Conservation (phyloP, 2,113 vertebrate genomes). For the Syngnathus scovelli region DNA sequence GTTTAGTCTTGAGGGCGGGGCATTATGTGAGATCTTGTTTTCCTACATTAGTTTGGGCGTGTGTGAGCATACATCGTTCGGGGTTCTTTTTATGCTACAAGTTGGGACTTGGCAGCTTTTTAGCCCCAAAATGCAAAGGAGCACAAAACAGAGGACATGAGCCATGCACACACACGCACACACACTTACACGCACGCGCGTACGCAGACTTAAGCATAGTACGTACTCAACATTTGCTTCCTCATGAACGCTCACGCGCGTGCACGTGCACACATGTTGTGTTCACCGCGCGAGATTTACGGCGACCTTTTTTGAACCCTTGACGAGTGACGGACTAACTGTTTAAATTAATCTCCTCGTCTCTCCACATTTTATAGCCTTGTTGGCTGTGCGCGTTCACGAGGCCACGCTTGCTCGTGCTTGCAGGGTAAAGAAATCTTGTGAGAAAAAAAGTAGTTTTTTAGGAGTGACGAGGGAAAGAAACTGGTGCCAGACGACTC, state of each 20-base stretch:
- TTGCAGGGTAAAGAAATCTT: background rate
- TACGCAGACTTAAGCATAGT: background rate
- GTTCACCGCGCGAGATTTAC: slow-evolving; percentile 56
- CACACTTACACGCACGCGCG: background rate
- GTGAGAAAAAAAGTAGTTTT: background rate
- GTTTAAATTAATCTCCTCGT: slow-evolving; percentile 46
- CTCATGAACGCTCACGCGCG: background rate
- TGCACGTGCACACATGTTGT: background rate
- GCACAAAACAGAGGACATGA: background rate
- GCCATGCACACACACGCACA: no score
- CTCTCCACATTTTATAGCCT: slow-evolving; percentile 62
- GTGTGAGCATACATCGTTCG: background rate
- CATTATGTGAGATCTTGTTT: background rate
- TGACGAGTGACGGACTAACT: slow-evolving; percentile 53
- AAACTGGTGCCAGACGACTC: slow-evolving; percentile 52
- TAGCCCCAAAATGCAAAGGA: slow-evolving; percentile 23
- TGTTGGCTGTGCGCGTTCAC: slow-evolving; percentile 55
- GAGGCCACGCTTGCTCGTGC: slow-evolving; percentile 7
- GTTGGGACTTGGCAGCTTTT: slow-evolving; percentile 13
- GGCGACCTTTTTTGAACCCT: slow-evolving; percentile 67
- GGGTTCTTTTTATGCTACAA: background rate
- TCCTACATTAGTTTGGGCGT: no score
- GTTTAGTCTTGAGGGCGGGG: background rate
- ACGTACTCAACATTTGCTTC: background rate
- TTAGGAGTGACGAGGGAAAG: slow-evolving; percentile 49